Evolutionary conservation across 2,888 invertebrate genomes (phyloP), one percentile per base, ranked within the genome.

Genomic region (Apamea epomidion): DNA sequence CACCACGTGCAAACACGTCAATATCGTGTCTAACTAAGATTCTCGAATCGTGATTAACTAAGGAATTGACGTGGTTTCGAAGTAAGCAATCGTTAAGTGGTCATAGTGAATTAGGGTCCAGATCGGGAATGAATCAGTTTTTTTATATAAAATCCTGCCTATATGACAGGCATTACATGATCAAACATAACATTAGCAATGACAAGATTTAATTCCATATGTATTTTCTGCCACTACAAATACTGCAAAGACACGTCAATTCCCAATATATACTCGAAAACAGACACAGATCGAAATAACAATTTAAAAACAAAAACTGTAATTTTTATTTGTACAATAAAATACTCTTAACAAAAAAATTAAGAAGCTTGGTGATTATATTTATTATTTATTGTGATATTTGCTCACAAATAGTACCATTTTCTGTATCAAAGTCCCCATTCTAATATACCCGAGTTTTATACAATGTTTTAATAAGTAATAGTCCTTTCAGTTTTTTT

Each of bases 291-390:
- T 72, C 69, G 16, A 67, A 69, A 60, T 64, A 76, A 80, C n/a
- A 75, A 71, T 77, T 60, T 65, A n/a, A 76, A 78, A 79, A 71
- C 29, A 48, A 54, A 54, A 69, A 58, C 74, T 79, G 68, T 51
- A 67, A 83, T 79, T 83, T 86, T 80, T 74, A 76, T 86, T 87
- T 86, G 70, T 86, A 86, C 84, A 86, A 73, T 73, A 70, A 71
- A 78, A 76, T 75, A 67, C 65, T 76, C 45, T 60, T 83, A 71
- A 87, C 74, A 81, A 32, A 78, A 65, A 62, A 74, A 83, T 62
- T 16, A 69, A 58, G 73, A 76, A 86, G 76, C 78, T 84, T 87
- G 68, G 45, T 70, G 73, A 87, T 84, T 80, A 80, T 62, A 67
- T 74, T 82, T 79, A 77, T 71, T 78, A 67, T 74, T 82, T 79